These are phyloP conservation scores for Siderastrea siderea DNA, from an alignment of 92 coral and sea anemone species.

Conservation along the genomic window DNA sequence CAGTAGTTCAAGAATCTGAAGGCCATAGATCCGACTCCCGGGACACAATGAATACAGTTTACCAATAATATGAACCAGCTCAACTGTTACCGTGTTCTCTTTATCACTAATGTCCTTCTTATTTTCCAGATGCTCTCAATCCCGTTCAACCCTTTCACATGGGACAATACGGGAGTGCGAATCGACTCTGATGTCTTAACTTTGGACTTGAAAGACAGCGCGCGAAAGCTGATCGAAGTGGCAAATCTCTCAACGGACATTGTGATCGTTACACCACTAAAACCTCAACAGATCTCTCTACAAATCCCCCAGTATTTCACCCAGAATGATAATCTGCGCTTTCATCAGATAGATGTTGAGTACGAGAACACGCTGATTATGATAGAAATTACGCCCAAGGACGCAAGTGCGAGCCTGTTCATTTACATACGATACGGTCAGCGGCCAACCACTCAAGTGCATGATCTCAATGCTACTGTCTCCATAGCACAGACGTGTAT, in stretches of 20 bases:
- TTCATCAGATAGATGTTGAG: slow-evolving; percentile 31
- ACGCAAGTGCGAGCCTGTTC: not conserved
- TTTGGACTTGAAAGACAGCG: slow-evolving; percentile 50
- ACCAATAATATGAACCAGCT: no score
- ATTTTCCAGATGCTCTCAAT: slow-evolving; percentile 59
- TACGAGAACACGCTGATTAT: slow-evolving; percentile 47
- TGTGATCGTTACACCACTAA: slow-evolving; percentile 54
- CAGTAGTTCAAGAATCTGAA: no score
- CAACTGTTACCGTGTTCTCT: no score
- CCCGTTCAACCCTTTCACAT: slow-evolving; percentile 68
- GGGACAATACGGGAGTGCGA: slow-evolving; percentile 56
- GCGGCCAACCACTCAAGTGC: slow-evolving; percentile 54
- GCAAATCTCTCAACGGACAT: slow-evolving; percentile 56
- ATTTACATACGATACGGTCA: slow-evolving; percentile 42
- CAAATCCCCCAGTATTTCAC: slow-evolving; percentile 36
- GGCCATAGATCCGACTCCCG: no score
- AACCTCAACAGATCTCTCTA: slow-evolving; percentile 11
- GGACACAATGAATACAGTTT: no score
- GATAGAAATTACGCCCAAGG: slow-evolving; percentile 33
- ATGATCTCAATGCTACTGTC: slow-evolving; percentile 53
- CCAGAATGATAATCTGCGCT: slow-evolving; percentile 40
- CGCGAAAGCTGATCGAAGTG: slow-evolving; percentile 45
- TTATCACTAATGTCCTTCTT: no score
- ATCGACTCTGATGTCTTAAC: slow-evolving; percentile 67
- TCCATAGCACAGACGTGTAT: slow-evolving; percentile 30